Percentiles rank a stretch among this genome's conserved stretches.
Conservation (phyloP, 1,140 invertebrate genomes). For the Pseudomyrmex cubaensis region DNA sequence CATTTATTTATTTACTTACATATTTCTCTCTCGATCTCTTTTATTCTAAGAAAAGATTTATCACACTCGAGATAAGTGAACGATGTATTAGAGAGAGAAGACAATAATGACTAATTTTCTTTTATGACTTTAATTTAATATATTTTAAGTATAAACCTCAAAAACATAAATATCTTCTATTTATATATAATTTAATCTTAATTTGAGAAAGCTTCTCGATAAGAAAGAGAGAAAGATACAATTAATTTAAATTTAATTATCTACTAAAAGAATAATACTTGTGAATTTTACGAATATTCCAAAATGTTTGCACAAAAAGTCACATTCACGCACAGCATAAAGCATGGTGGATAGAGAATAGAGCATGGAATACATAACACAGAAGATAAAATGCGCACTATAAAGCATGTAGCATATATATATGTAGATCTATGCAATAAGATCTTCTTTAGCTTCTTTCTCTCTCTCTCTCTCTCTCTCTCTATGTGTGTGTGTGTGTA, state of each 20-base stretch:
- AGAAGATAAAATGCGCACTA: slow-evolving; percentile 29
- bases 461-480: slow-evolving; percentile 55
- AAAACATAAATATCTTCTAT: background rate
- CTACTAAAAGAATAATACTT: slow-evolving; percentile 18
- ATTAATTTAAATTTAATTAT: too few species aligned
- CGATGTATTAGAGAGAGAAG: too few species aligned
- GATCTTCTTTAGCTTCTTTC: slow-evolving; percentile 49
- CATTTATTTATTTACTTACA: background rate
- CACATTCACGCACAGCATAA: slow-evolving; percentile 62
- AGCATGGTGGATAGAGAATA: slow-evolving; percentile 61
- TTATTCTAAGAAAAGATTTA: background rate
- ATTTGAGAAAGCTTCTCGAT: background rate
- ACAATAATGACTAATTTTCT: background rate
- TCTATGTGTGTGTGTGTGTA: background rate
- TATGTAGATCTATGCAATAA: slow-evolving; percentile 50
- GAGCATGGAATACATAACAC: slow-evolving; percentile 55
- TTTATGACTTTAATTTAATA: too few species aligned
- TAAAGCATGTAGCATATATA: slow-evolving; percentile 49
- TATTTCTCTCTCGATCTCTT: background rate
- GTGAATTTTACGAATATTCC: background rate
- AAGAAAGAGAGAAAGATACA: background rate
- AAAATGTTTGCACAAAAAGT: too few species aligned
- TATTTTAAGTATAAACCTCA: background rate
- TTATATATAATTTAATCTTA: slow-evolving; percentile 1
- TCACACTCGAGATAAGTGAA: too few species aligned